Evolutionary conservation across 2,888 invertebrate species (phyloP).

Genomic region (Entomobrya proxima): DNA sequence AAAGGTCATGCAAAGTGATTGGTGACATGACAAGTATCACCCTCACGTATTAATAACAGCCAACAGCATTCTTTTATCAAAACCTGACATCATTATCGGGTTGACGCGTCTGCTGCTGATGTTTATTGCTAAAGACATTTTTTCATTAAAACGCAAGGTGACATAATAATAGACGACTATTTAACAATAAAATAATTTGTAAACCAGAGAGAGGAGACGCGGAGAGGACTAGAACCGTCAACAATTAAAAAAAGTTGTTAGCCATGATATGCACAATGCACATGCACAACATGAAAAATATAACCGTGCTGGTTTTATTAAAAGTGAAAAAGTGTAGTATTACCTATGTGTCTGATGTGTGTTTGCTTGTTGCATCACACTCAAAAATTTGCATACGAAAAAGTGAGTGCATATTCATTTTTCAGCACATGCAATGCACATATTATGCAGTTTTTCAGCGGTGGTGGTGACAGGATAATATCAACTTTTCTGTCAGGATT

Average conservation of each 20-base stretch:
- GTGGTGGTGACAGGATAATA: too few species aligned
- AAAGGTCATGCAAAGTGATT: too few species aligned
- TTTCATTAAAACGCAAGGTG: constrained; percentile 6
- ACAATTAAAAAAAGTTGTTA: constrained; percentile 32
- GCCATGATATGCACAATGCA: constrained; percentile 25
- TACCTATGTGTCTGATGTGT: background rate
- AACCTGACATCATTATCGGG: too few species aligned
- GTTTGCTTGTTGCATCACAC: constrained; percentile 1
- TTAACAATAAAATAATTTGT: background rate
- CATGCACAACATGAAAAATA: constrained; percentile 27
- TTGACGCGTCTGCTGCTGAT: too few species aligned
- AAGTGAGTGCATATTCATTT: too few species aligned
- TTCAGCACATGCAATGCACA: too few species aligned
- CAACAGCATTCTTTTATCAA: background rate
- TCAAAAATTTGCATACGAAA: background rate
- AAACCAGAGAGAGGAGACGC: background rate
- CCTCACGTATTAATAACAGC: too few species aligned
- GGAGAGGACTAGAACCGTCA: background rate
- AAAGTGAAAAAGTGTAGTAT: background rate
- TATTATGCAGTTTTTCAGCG: too few species aligned
- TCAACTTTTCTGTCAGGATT: too few species aligned
- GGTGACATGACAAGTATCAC: too few species aligned
- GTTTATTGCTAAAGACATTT: background rate
- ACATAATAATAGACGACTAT: background rate
- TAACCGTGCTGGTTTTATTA: background rate